Evolutionary conservation across 2,797 vertebrate species (phyloP).

Genomic region (Sebastes wilsoni): DNA sequence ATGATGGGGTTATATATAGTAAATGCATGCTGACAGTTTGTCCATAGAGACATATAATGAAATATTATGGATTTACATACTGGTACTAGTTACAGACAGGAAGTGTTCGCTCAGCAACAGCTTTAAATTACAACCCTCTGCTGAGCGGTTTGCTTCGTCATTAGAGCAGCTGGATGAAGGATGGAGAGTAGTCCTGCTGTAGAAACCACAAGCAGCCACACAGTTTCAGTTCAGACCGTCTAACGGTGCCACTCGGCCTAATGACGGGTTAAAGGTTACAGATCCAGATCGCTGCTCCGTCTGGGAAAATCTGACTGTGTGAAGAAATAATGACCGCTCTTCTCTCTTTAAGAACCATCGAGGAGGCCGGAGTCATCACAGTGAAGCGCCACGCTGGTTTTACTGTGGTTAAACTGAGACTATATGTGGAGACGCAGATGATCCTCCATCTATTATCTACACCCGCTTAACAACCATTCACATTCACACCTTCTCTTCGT

Average conservation of each 20-base stretch:
- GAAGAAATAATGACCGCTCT: background rate
- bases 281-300: background rate
- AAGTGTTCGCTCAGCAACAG: conserved; percentile 7
- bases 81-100: conserved; percentile 7
- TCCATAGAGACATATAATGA: conserved; percentile 1
- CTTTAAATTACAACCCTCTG: conserved; percentile 33
- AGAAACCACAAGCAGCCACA: background rate
- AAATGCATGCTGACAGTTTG: background rate
- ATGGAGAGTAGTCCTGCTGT: background rate
- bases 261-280: background rate
- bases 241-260: background rate
- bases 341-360: conserved; percentile 1
- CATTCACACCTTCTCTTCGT: no score
- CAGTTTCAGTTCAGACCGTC: background rate
- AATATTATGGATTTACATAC: background rate
- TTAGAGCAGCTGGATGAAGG: background rate
- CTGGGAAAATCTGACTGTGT: conserved; percentile 11
- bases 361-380: conserved; percentile 3
- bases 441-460: background rate
- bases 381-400: background rate
- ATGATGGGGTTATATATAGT: conserved; percentile 5
- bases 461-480: no score
- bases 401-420: background rate
- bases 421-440: background rate
- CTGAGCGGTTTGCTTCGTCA: conserved; percentile 1